Evolutionary conservation across 2,888 invertebrate genomes (phyloP).

Genomic region (Drosophila algonquin): DNA sequence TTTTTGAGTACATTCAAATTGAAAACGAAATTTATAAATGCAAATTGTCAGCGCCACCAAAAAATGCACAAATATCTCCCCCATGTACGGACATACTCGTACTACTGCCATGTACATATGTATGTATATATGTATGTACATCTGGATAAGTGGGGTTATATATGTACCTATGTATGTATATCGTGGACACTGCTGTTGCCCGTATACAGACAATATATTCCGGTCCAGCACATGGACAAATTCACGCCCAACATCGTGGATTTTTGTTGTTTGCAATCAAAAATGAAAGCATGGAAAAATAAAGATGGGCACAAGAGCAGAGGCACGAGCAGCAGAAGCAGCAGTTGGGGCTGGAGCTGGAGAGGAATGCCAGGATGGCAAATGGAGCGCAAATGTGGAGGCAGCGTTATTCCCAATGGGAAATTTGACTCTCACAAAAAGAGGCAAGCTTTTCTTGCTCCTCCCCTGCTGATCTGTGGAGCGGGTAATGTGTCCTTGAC

Average conservation of each 20-base stretch:
- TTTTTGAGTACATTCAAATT: constrained; percentile 42
- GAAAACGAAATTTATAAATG: constrained; percentile 74
- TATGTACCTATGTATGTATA: not conserved
- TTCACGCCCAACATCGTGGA: constrained; percentile 31
- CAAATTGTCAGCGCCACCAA: constrained; percentile 58
- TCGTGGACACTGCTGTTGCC: not conserved
- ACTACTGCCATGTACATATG: no score
- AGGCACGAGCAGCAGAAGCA: constrained; percentile 6
- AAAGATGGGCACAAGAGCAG: not conserved
- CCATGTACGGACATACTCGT: not conserved
- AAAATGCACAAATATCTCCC: constrained; percentile 23
- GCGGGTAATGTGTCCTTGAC: no score
- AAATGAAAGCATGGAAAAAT: constrained; percentile 21
- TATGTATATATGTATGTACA: not conserved
- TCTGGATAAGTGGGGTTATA: not conserved
- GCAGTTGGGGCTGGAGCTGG: not conserved
- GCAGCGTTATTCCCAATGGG: constrained; percentile 13
- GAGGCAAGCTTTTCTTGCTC: no score
- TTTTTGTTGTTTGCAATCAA: constrained; percentile 44
- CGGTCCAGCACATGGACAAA: constrained; percentile 29
- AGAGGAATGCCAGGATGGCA: constrained; percentile 2
- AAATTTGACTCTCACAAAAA: constrained; percentile 10
- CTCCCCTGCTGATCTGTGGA: no score
- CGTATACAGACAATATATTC: constrained; percentile 7
- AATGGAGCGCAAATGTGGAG: constrained; percentile 24